Conservation (phyloP, 2,888 invertebrate genomes). For the Leucoptera coffeella region DNA sequence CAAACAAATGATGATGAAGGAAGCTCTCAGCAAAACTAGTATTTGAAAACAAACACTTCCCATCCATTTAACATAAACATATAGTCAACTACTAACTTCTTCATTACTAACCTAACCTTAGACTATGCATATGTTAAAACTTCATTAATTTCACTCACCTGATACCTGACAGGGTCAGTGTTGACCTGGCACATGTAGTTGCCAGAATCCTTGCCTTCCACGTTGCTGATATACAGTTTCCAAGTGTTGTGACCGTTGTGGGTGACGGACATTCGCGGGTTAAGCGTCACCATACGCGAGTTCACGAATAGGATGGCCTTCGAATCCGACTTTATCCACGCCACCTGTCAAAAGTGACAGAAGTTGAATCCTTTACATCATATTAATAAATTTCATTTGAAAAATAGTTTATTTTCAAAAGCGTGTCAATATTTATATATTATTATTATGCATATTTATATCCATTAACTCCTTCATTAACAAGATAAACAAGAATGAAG, state of each 20-base stretch:
- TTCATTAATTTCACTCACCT: conserved; percentile 66
- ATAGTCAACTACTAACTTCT: too few relatives aligned
- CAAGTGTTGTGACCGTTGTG: conserved; percentile 92
- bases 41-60: too few relatives aligned
- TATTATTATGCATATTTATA: neutral
- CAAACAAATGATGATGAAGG: too few relatives aligned
- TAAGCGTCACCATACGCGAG: conserved; percentile 83
- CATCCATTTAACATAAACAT: too few relatives aligned
- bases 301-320: conserved; percentile 84
- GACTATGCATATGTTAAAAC: too few relatives aligned
- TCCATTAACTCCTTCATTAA: too few relatives aligned
- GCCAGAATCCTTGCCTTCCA: conserved; percentile 84
- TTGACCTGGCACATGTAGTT: conserved; percentile 93
- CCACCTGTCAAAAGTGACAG: conserved; percentile 55
- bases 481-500: too few relatives aligned
- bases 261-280: conserved; percentile 76
- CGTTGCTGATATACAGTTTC: conserved; percentile 84
- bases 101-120: too few relatives aligned
- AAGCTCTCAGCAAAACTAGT: too few relatives aligned
- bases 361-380: neutral
- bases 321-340: conserved; percentile 88
- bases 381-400: too few relatives aligned
- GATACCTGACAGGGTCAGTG: conserved; percentile 84
- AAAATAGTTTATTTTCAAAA: too few relatives aligned
- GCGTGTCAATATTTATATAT: neutral